A percentile compares a stretch with the other conserved stretches of the same genome.
Conservation (phyloP, 2,113 vertebrate species). For the Neotoma lepida region DNA sequence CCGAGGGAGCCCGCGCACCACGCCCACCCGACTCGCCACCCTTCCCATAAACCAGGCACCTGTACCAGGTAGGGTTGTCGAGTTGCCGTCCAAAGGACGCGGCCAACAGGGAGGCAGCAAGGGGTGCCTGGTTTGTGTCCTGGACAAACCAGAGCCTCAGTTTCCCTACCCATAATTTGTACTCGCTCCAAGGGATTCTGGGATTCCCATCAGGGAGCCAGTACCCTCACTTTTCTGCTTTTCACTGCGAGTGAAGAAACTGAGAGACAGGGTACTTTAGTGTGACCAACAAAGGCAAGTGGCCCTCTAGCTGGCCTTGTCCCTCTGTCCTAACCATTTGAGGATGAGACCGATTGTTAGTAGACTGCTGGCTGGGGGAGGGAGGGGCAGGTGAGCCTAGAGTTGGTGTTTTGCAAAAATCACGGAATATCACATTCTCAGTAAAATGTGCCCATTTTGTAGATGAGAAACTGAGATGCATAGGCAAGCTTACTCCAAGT, state of each 20-base stretch:
- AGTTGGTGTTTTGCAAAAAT: background rate
- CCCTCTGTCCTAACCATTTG: background rate
- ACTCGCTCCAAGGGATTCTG: background rate
- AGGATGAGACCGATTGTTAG: background rate
- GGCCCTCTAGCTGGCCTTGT: background rate
- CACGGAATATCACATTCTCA: background rate
- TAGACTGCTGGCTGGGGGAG: background rate
- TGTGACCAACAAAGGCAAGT: background rate
- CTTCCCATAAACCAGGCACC: constrained; percentile 49
- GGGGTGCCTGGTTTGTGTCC: background rate
- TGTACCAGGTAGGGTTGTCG: constrained; percentile 76
- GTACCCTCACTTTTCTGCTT: background rate
- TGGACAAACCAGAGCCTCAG: background rate
- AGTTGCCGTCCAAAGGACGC: constrained; percentile 6
- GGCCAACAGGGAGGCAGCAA: background rate
- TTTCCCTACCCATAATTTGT: constrained; percentile 10
- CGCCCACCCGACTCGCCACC: background rate
- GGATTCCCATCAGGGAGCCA: background rate
- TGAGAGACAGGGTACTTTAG: background rate
- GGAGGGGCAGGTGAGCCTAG: background rate
- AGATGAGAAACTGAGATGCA: constrained; percentile 41
- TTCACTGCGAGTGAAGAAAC: background rate
- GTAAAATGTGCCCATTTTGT: constrained; percentile 37
- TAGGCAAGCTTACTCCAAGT: background rate
- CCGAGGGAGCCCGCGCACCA: constrained; percentile 45